These are phyloP conservation scores for Odobenus rosmarus DNA, from an alignment of 2,113 vertebrate species.

Conservation along the genomic window DNA sequence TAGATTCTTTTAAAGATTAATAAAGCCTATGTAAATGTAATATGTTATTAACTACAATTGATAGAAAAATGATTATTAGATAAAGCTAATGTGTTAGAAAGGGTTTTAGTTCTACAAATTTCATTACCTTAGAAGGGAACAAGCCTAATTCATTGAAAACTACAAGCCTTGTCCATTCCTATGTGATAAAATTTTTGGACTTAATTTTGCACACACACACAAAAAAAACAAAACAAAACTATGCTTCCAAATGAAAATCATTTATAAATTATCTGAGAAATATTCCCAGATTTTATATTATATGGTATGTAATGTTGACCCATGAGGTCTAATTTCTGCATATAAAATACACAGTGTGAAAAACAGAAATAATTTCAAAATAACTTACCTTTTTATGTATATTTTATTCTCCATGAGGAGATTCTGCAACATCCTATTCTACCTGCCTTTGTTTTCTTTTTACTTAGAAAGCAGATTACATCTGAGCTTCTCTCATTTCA, in stretches of 20 bases:
- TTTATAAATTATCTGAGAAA: neutral
- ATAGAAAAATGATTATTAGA: neutral
- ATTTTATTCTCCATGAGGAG: neutral
- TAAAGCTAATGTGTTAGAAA: neutral
- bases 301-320: neutral
- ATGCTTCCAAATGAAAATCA: neutral
- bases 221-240: neutral
- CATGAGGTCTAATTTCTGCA: neutral
- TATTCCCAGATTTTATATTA: neutral
- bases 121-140: neutral
- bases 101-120: neutral
- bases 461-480: neutral
- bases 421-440: neutral
- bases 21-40: neutral
- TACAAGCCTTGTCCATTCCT: neutral
- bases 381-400: neutral
- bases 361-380: slow-evolving; percentile 2
- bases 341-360: neutral
- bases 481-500: neutral
- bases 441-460: neutral
- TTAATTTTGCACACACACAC: neutral
- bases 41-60: neutral
- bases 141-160: neutral
- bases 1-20: neutral
- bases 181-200: neutral